A percentile compares a stretch with the other conserved stretches of the same genome.
Evolutionary conservation across 2,113 vertebrate genomes (phyloP).

Genomic region (Zosterops pallidus): DNA sequence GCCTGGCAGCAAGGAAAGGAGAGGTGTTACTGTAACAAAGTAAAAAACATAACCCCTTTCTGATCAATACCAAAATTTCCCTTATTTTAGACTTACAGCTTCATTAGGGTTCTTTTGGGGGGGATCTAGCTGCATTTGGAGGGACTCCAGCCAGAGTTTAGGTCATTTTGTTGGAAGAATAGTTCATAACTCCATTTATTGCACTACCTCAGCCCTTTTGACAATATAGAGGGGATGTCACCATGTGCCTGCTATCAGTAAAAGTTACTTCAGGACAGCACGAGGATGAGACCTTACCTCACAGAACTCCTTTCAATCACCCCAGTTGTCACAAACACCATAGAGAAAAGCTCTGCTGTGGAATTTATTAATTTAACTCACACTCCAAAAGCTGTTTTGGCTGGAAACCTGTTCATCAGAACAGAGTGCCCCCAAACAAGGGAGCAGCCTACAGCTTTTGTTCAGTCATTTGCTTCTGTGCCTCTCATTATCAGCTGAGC

Average conservation of each 20-base stretch:
- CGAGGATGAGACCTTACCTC: background rate
- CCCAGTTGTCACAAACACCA: rapidly evolving
- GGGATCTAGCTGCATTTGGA: too few relatives aligned
- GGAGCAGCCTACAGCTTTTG: background rate
- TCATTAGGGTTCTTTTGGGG: background rate
- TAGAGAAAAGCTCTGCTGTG: rapidly evolving
- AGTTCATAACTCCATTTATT: background rate
- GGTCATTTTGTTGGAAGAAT: background rate
- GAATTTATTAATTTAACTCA: background rate
- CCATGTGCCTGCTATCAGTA: rapidly evolving
- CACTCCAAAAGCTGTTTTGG: background rate
- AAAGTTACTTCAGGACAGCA: background rate
- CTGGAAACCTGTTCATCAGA: background rate
- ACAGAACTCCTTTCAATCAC: background rate
- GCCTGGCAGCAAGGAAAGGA: conserved; percentile 38
- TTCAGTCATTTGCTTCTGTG: background rate
- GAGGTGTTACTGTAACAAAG: conserved; percentile 45
- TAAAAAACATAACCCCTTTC: rapidly evolving
- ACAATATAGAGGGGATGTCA: rapidly evolving
- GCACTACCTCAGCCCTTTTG: background rate
- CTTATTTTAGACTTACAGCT: background rate
- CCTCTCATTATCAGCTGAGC: background rate
- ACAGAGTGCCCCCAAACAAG: background rate
- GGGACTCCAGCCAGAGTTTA: too few relatives aligned
- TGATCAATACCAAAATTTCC: background rate